Conservation (phyloP, 64 coral and sea anemone species). For the Montipora foliosa region DNA sequence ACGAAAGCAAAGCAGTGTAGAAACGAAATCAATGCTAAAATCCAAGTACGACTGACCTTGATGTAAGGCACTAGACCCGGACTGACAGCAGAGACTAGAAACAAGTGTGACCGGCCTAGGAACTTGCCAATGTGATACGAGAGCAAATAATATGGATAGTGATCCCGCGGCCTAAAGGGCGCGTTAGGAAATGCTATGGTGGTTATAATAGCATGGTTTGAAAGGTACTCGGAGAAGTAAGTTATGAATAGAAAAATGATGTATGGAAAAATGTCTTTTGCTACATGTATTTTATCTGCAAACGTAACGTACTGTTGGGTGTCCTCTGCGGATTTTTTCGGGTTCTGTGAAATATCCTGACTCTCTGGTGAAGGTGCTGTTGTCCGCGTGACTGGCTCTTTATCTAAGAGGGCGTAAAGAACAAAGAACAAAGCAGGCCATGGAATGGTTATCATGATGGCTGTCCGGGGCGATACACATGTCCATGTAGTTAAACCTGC, state of each 20-base stretch:
- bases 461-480: conserved; percentile 64
- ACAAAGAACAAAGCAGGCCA: conserved; percentile 73
- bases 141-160: conserved; percentile 88
- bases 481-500: conserved; percentile 86
- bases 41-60: conserved; percentile 80
- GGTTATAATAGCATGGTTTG: conserved; percentile 89
- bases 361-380: too few relatives aligned
- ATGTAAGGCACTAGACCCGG: conserved; percentile 62
- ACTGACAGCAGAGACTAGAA: conserved; percentile 62
- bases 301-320: background rate
- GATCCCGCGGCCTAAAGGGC: conserved; percentile 80
- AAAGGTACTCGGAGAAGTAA: conserved; percentile 89
- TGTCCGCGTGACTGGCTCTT: conserved; percentile 41
- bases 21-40: conserved; percentile 68
- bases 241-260: conserved; percentile 84
- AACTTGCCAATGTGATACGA: conserved; percentile 88
- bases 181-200: conserved; percentile 74
- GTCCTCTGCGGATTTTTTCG: background rate
- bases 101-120: conserved; percentile 81
- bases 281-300: conserved; percentile 44
- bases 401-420: conserved; percentile 75
- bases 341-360: background rate
- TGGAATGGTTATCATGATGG: conserved; percentile 79
- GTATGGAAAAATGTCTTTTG: conserved; percentile 71
- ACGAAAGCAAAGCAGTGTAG: conserved; percentile 77